phyloP scores from a whole-genome alignment of 2,888 invertebrate genomes.

The Calameuta pallipes region DNA sequence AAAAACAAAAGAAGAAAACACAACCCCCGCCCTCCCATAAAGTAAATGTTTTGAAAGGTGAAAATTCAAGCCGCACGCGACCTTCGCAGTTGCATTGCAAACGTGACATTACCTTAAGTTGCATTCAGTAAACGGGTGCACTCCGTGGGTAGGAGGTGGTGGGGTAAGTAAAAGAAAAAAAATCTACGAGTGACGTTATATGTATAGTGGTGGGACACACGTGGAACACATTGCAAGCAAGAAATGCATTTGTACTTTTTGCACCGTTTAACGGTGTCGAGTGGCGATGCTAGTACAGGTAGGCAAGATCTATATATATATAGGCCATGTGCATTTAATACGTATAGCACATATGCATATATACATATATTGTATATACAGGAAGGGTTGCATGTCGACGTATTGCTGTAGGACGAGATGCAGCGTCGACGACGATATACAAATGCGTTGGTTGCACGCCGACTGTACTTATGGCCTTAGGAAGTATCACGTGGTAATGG shows the following conservation, averaged over 20 bases:
- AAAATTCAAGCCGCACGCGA: background rate
- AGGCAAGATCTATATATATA: background rate
- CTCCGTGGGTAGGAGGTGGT: background rate
- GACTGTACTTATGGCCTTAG: background rate
- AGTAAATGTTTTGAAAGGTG: background rate
- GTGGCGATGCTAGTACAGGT: background rate
- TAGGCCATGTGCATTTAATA: background rate
- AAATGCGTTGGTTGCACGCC: background rate
- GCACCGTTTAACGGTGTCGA: slow-evolving; percentile 5
- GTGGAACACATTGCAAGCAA: slow-evolving; percentile 2
- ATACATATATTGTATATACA: background rate
- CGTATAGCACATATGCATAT: background rate
- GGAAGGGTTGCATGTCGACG: background rate
- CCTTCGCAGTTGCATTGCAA: background rate
- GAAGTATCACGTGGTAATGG: background rate
- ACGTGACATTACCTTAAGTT: background rate
- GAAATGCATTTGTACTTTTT: slow-evolving; percentile 4
- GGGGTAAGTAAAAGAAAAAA: background rate
- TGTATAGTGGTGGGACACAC: background rate
- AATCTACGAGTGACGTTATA: background rate
- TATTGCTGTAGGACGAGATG: background rate
- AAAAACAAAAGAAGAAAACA: background rate
- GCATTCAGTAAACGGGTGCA: background rate
- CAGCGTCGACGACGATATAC: background rate
- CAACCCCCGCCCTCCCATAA: background rate